A percentile compares a stretch with the other conserved stretches of the same genome.
phyloP scores from a whole-genome alignment of 1,140 invertebrate genomes.

The Zaprionus gabonicus region DNA sequence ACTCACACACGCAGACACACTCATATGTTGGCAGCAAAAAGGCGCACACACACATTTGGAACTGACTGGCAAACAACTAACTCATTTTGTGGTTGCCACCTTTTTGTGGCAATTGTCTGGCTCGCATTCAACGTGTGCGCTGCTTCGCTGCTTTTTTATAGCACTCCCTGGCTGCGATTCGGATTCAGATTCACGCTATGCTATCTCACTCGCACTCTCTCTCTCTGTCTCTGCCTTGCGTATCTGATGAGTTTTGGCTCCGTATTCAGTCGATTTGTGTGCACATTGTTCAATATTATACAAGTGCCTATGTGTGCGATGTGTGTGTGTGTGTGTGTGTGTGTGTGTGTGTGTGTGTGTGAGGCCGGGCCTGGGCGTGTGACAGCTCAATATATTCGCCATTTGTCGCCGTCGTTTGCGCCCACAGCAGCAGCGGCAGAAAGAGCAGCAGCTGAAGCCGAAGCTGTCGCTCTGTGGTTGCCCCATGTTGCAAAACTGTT shows the following conservation, averaged over 20 bases:
- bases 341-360: slow-evolving; percentile 9
- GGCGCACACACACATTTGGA: slow-evolving; percentile 15
- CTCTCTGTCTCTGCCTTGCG: neutral
- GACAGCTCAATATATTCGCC: slow-evolving; percentile 83
- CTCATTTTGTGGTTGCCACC: slow-evolving; percentile 76
- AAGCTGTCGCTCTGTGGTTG: slow-evolving; percentile 48
- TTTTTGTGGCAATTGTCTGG: slow-evolving; percentile 74
- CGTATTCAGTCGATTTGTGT: slow-evolving; percentile 47
- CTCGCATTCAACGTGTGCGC: slow-evolving; percentile 45
- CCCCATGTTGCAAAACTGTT: slow-evolving; percentile 76
- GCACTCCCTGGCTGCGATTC: slow-evolving; percentile 59
- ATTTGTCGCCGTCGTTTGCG: slow-evolving; percentile 71
- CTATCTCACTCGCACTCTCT: neutral
- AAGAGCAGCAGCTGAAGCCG: slow-evolving; percentile 2
- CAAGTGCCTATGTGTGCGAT: slow-evolving; percentile 16
- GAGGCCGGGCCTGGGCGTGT: slow-evolving; percentile 52
- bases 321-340: slow-evolving; percentile 32
- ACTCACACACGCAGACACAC: slow-evolving; percentile 20
- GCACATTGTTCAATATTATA: slow-evolving; percentile 73
- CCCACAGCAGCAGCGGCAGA: slow-evolving; percentile 41
- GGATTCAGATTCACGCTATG: slow-evolving; percentile 48
- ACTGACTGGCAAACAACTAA: slow-evolving; percentile 70
- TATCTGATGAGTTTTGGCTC: slow-evolving; percentile 42
- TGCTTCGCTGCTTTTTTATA: slow-evolving; percentile 43
- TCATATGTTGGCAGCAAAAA: slow-evolving; percentile 41